Evolutionary conservation across 2,888 invertebrate genomes (phyloP), one percentile per base, ranked within the genome.

Genomic region (Sipha maydis): DNA sequence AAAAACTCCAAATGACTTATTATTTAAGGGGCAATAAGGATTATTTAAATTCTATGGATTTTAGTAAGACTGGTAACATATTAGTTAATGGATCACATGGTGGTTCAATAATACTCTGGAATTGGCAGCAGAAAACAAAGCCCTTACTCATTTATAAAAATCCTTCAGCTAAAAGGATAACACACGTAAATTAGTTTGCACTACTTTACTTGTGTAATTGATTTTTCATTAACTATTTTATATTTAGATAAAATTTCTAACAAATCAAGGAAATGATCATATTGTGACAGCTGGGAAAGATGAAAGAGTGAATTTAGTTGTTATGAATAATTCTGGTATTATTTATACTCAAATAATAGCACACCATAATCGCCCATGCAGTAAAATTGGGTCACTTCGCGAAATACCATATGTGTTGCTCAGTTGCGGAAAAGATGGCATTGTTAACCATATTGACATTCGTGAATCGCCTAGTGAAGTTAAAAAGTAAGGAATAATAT

Each of bases 1-100:
- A 97, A 92, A 94, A 97, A 90, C 93, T 98, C 91, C 95, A 96
- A 91, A 93, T 96, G 78, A 94, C 96, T 92, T 95, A 95, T 91
- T 94, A 94, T 91, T 93, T 98, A 91, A 94, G 95, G 89, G 94
- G 94, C 90, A 98, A 98, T 92, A 93, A 93, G 91, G 98, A 98
- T 89, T 7, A 41, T 41, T 41, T 8, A 7, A 41, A 8, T 5
- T 41, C 41, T 41, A 41, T 34, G 2, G 96, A 97, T 92, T 98
- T 98, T 92, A 98, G 97, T 92, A 94, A 94, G 89, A 93, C 94
- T 92, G 96, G 96, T 4, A 94, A 95, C 75, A 93, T 96, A 77
- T 92, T 98, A 89, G 97, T 96, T 5, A 97, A 97, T 90, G 98
- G 97, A 0, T 97, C 98, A 0, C 98, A 99, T 92, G 98, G 99